These are phyloP conservation scores for Passer domesticus DNA, from an alignment of 2,113 vertebrate genomes.

Conservation along the genomic window DNA sequence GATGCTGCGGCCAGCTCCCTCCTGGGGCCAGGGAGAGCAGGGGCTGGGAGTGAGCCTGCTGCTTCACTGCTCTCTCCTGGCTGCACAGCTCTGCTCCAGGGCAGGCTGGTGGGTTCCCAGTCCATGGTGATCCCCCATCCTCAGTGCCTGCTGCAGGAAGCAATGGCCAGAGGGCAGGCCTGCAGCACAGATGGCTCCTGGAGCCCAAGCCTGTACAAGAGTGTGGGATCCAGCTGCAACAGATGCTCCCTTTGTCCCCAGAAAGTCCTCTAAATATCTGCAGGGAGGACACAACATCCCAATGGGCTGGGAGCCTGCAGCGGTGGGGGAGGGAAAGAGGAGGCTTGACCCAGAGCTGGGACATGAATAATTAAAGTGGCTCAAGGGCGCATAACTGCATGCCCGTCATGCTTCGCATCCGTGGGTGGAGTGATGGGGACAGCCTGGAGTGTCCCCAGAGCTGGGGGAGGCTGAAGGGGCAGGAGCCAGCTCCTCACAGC, in stretches of 20 bases:
- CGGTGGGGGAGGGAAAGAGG: not conserved
- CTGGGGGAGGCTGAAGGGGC: not conserved
- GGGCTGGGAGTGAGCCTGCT: not conserved
- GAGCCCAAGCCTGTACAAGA: not conserved
- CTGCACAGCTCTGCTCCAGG: not conserved
- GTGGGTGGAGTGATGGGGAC: not conserved
- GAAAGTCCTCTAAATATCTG: not conserved
- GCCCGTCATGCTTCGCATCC: not conserved
- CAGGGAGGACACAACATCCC: not conserved
- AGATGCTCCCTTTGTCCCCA: not conserved
- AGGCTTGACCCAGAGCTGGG: not conserved
- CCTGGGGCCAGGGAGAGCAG: not conserved
- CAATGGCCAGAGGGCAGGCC: not conserved
- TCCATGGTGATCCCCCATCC: not conserved
- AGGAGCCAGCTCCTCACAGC: not conserved
- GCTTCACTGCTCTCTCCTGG: not conserved
- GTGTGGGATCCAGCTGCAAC: not conserved
- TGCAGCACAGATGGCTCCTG: not conserved
- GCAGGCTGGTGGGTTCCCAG: not conserved
- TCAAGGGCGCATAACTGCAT: not conserved
- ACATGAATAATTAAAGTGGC: not conserved
- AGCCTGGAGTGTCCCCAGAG: not conserved
- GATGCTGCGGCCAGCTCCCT: conserved; percentile 38
- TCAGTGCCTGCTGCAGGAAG: not conserved
- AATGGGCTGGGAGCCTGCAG: accelerated